Evolutionary conservation across 1,140 invertebrate species (phyloP), one percentile per base, ranked within the genome.

Genomic region (Drosophila chauvacae): DNA sequence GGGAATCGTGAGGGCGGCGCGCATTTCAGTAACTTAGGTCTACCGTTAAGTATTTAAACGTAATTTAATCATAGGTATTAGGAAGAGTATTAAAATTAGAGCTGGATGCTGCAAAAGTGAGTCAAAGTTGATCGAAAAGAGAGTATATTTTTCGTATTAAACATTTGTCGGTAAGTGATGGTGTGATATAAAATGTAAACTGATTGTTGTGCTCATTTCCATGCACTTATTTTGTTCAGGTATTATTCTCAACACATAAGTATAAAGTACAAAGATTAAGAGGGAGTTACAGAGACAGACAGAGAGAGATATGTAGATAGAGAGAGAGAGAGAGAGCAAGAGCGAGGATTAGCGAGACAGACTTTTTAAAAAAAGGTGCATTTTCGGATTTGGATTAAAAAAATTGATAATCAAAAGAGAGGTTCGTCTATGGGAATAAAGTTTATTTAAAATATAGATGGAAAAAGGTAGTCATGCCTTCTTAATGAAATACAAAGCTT

Each of bases 81-180:
- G 65, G 62, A 62, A 79, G 48, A 68, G 73, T 81, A 60, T 83
- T 82, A 51, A 80, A 80, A 60, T 76, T 35, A 79, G 75, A 82
- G 72, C 76, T 55, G 76, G 66, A 79, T 78, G 76, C 76, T 88
- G 80, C 68, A 80, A 87, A 83, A 50, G 77, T 87, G 80, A 88
- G 59, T 80, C 48, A 64, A 83, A 84, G 68, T 55, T 51, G 66
- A 81, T 80, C 48, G 59, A 68, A 87, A 80, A 65, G 60, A 63
- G 51, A 83, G 70, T 55, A 30, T 48, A 60, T 30, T 53, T 53
- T 42, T 63, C 26, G 35, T 77, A 72, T 57, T 50, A 37, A 70
- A 66, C 18, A 50, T 58, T 41, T 70, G 51, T 61, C 56, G 26
- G 64, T 70, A 75, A 58, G 70, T 61, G 69, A 78, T 80, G 77